These are phyloP conservation scores for Ammodytes dubius DNA, from an alignment of 2,113 vertebrate species.

Conservation along the genomic window DNA sequence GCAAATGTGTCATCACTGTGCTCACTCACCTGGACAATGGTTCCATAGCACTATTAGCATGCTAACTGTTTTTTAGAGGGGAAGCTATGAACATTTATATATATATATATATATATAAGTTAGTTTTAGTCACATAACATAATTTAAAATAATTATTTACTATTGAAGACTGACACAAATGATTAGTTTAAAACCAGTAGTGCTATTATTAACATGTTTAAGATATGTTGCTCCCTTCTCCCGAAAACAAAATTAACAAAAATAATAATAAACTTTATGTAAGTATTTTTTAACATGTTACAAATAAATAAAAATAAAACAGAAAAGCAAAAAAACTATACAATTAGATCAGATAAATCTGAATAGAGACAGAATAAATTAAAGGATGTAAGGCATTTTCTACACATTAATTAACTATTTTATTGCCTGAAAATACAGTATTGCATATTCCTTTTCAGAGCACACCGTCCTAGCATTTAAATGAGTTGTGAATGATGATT, in stretches of 20 bases:
- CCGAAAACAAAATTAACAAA: too few species aligned
- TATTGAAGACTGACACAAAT: background rate
- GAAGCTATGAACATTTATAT: too few species aligned
- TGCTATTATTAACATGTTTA: background rate
- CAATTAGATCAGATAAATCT: too few species aligned
- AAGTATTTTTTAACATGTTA: too few species aligned
- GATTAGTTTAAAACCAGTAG: background rate
- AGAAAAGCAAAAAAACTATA: too few species aligned
- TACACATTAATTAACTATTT: background rate
- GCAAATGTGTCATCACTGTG: background rate
- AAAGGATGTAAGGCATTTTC: too few species aligned
- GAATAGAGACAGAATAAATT: too few species aligned
- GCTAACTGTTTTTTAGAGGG: background rate
- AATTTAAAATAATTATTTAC: background rate
- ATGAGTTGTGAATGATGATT: slow-evolving; percentile 6
- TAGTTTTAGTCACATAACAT: background rate
- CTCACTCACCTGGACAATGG: background rate
- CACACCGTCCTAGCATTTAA: background rate
- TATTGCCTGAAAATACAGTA: background rate
- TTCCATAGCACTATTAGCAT: background rate
- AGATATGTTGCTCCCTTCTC: background rate
- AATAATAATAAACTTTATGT: too few species aligned
- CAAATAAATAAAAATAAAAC: too few species aligned
- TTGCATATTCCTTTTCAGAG: background rate
- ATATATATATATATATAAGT: background rate